Evolutionary conservation across 2,113 vertebrate species (phyloP), one percentile per base, ranked within the genome.

Genomic region (Thunnus maccoyii): DNA sequence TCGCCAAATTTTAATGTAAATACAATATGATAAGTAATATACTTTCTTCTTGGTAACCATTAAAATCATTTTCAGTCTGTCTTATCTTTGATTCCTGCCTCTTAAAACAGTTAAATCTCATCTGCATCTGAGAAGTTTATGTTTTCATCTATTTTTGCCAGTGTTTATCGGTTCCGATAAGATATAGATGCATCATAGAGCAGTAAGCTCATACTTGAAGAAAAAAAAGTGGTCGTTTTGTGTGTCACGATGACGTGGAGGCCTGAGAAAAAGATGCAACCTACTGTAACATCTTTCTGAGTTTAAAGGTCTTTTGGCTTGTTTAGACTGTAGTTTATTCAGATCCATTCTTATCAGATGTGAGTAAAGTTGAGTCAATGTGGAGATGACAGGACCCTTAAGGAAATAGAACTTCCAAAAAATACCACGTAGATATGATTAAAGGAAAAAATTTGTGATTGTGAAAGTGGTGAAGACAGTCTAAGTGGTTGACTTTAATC

Each of bases 1-100:
- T 48, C 3, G 0, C 13, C 47, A 22, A 1, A 27, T 25, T 52
- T 13, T 67, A 4, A 47, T 78, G 76, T 92, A 92, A 90, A 92
- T 91, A 90, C 57, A 52, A 57, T 71, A 81, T 25, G 62, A 78
- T 76, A 84, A 86, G 78, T 69, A 50, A 71, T 67, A 52, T 52
- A 20, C 66, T 67, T 78, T 71, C 27, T 55, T 70, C 72, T 60
- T 66, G 44, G 58, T 18, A 46, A 50, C 32, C 0, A 72, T 73
- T 64, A 67, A 55, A 54, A 18, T 20, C 1, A 15, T 32, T 68
- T 70, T 57, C 16, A 51, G 6, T 4, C 11, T 65, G 4, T 46
- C 54, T 54, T 5, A 2, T 71, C 5, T 55, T 9, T 54, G n/a
- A 62, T n/a, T 27, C 3, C 8, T 52, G 13, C 41, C 11, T 46